phyloP scores from a whole-genome alignment of 1,140 invertebrate genomes.

The Drosophila ogumai region DNA sequence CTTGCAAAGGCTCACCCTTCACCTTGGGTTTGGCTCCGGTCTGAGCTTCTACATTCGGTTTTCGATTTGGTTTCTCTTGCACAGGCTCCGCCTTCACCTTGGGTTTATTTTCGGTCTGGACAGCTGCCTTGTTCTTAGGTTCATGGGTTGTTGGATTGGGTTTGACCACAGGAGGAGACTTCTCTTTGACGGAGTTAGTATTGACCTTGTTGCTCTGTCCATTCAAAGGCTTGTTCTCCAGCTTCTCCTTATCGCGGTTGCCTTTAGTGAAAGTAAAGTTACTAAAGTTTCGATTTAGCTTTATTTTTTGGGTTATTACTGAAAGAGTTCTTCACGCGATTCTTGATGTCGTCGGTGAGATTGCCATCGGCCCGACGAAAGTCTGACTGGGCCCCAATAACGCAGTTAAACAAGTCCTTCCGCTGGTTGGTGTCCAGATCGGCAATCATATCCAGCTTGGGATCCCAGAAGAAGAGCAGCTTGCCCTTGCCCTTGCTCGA shows the following conservation, averaged over 20 bases:
- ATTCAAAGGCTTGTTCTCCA: constrained; percentile 9
- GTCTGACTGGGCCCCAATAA: background rate
- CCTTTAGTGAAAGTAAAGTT: constrained; percentile 4
- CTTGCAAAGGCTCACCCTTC: background rate
- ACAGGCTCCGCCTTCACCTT: background rate
- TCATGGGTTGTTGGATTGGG: background rate
- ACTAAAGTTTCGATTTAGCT: constrained; percentile 1
- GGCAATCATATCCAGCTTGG: constrained; percentile 61
- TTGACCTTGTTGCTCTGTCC: background rate
- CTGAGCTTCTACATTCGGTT: background rate
- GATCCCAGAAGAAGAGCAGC: constrained; percentile 67
- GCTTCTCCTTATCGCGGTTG: constrained; percentile 3
- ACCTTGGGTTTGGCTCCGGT: background rate
- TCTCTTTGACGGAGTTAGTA: background rate
- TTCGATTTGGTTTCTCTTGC: constrained; percentile 18
- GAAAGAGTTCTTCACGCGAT: constrained; percentile 21
- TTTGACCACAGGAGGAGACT: background rate
- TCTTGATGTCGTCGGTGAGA: constrained; percentile 23
- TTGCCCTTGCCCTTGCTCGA: constrained; percentile 40
- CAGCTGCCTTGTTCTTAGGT: background rate
- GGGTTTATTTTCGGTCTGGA: background rate
- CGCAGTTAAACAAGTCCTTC: constrained; percentile 45
- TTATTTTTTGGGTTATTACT: constrained; percentile 14
- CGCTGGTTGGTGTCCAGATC: constrained; percentile 38
- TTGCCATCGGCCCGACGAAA: constrained; percentile 36